Conservation (phyloP, 2,797 vertebrate genomes). For the Eutrigla gurnardus region DNA sequence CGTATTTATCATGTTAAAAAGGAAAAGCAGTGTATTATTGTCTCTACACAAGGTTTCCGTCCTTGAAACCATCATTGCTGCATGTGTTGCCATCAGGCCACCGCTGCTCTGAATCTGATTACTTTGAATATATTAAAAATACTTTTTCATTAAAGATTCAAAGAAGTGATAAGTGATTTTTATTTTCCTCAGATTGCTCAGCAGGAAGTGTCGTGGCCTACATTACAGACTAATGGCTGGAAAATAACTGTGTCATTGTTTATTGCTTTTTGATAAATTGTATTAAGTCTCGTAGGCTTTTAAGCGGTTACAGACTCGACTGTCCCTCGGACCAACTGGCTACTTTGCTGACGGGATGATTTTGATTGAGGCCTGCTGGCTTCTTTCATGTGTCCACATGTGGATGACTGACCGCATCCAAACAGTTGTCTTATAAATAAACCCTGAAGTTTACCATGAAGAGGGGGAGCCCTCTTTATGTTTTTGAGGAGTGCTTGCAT, state of each 20-base stretch:
- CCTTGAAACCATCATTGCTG: too few species aligned
- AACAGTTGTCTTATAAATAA: not conserved
- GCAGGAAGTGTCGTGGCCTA: not conserved
- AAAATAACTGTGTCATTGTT: not conserved
- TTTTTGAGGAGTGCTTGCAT: constrained; percentile 14
- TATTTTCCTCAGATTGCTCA: too few species aligned
- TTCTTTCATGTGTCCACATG: constrained; percentile 9
- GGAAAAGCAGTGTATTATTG: too few species aligned
- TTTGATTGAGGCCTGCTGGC: constrained; percentile 16
- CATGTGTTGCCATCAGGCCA: too few species aligned
- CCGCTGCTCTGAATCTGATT: too few species aligned
- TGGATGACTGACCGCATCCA: constrained; percentile 5
- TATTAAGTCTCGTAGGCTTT: not conserved
- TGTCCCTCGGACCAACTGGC: not conserved
- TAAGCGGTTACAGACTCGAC: not conserved
- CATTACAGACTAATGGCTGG: not conserved
- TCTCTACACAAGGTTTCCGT: too few species aligned
- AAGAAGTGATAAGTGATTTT: too few species aligned
- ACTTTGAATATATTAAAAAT: too few species aligned
- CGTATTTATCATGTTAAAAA: too few species aligned
- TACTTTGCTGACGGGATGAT: not conserved
- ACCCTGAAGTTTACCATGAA: not conserved
- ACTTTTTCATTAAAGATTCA: too few species aligned
- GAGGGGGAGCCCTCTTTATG: constrained; percentile 4
- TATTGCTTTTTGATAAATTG: not conserved